Evolutionary conservation across 2,888 invertebrate species (phyloP).

Genomic region (Philereme transversata): DNA sequence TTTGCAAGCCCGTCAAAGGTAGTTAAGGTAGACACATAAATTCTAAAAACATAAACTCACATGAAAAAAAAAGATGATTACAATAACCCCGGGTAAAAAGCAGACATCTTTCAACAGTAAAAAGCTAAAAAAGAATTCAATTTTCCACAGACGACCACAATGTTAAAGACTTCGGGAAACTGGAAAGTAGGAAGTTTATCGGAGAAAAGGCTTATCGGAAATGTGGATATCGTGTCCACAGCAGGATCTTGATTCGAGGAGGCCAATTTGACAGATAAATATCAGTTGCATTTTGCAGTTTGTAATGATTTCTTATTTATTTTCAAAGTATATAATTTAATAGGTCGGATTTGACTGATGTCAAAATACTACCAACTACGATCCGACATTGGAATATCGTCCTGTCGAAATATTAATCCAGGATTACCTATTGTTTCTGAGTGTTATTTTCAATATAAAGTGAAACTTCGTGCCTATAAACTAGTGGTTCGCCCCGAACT

Average conservation of each 20-base stretch:
- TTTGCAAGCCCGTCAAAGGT: too few relatives aligned
- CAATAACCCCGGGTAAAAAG: background rate
- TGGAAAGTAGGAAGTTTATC: conserved; percentile 26
- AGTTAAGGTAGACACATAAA: too few relatives aligned
- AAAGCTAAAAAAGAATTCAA: conserved; percentile 5
- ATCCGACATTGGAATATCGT: too few relatives aligned
- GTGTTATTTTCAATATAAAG: too few relatives aligned
- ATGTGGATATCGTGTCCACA: conserved; percentile 20
- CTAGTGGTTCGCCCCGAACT: too few relatives aligned
- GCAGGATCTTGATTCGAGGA: conserved; percentile 27
- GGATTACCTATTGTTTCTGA: too few relatives aligned
- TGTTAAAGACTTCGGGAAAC: conserved; percentile 6
- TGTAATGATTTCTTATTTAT: background rate
- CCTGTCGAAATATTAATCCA: too few relatives aligned
- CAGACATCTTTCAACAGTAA: conserved; percentile 1
- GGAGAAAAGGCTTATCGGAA: conserved; percentile 12
- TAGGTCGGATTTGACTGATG: too few relatives aligned
- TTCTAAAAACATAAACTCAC: too few relatives aligned
- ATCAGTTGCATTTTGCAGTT: conserved; percentile 14
- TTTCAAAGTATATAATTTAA: background rate
- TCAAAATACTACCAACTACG: too few relatives aligned
- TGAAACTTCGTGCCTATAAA: too few relatives aligned
- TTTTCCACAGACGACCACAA: conserved; percentile 20
- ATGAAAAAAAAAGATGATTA: too few relatives aligned
- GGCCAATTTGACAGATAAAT: conserved; percentile 25